Percentiles rank a stretch among this genome's conserved stretches.
phyloP scores from a whole-genome alignment of 2,888 invertebrate genomes.

The Eristalis intricaria region DNA sequence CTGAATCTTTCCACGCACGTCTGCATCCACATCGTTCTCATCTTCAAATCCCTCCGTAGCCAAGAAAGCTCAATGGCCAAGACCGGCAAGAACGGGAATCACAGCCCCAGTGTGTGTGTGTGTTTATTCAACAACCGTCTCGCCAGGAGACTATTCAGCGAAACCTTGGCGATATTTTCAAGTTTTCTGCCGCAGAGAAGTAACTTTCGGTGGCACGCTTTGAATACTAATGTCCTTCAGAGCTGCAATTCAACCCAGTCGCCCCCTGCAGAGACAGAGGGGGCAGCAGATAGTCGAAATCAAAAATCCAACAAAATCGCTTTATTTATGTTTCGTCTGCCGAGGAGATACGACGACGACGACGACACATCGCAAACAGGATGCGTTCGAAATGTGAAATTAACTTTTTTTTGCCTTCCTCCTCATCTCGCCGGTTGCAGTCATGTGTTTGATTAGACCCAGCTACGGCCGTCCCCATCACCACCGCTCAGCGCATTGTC shows the following conservation, averaged over 20 bases:
- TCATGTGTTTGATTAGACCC: not conserved
- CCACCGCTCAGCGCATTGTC: not conserved
- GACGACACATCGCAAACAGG: not conserved
- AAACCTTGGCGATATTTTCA: slow-evolving; percentile 54
- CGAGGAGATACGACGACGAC: not conserved
- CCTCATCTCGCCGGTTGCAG: not conserved
- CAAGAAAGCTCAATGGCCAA: not conserved
- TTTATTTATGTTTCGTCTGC: slow-evolving; percentile 66
- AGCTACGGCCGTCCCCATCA: not conserved
- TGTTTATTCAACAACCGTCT: not conserved
- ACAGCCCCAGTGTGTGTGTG: not conserved
- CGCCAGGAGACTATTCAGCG: slow-evolving; percentile 17
- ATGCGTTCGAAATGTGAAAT: not conserved
- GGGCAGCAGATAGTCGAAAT: not conserved
- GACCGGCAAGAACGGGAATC: no score
- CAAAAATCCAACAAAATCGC: slow-evolving; percentile 36
- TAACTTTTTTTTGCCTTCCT: not conserved
- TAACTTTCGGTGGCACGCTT: slow-evolving; percentile 46
- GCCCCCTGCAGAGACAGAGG: not conserved
- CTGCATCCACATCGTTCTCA: not conserved
- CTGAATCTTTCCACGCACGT: not conserved
- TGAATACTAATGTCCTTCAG: slow-evolving; percentile 57
- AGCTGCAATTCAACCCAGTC: not conserved
- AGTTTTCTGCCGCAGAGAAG: slow-evolving; percentile 55
- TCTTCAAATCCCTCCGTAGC: not conserved